Base-by-base conservation (phyloP, 2,888 invertebrate species). In the Drosophila emarginata region DNA sequence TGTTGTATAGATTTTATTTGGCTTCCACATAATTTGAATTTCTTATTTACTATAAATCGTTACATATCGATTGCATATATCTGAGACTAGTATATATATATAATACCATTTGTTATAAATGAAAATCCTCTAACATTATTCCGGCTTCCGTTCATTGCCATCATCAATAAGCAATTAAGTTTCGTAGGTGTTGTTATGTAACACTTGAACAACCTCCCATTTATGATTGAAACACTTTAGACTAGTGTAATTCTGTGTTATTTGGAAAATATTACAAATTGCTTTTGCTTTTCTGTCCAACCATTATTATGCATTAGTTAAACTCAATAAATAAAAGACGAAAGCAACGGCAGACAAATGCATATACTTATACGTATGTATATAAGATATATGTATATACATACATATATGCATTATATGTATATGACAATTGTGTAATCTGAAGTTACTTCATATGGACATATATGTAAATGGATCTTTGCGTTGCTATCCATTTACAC, bases 241-340 rank as follows among this genome's bases (percentile, higher is more conserved):
- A 15, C 2, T 40, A 2, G 12, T 15, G n/a, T 18, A 60, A 32
- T 5, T 56, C 18, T 50, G 54, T 56, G 40, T 40, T 15, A 52
- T 12, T 45, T 58, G 52, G 4, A 32, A 51, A n/a, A 61, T 64
- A 37, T 37, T 4, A 18, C 11, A 18, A 14, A 12, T 21, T 23
- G 37, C 50, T 18, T 32, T 50, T 39, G 61, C 61, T 63, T 56
- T 56, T 57, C 77, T 86, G 72, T 83, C 4, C 51, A 28, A 5
- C 37, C n/a, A 79, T 82, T 85, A 73, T 72, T 64, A 67, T 74
- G 75, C 77, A 77, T 85, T 77, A 66, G 39, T 54, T 67, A 26
- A 67, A 37, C 36, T 64, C 60, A 72, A 70, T 72, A 60, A 75
- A 50, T 61, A 60, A 62, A 14, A 36, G 37, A 39, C 26, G 39